phyloP scores from a whole-genome alignment of 2,888 invertebrate genomes.

The Heliconius hortense region DNA sequence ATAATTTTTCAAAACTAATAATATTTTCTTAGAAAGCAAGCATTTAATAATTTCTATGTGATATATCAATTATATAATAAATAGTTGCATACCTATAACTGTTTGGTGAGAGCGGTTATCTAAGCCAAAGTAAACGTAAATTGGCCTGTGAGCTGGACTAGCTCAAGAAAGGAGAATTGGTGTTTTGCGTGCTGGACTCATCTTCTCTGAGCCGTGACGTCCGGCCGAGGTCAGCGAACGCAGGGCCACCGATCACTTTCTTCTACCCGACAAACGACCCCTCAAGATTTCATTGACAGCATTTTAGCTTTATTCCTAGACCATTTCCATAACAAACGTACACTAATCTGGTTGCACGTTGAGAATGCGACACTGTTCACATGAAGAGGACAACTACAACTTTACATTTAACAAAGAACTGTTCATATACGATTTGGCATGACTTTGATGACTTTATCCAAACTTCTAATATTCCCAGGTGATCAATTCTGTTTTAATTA shows the following conservation, averaged over 20 bases:
- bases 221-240: slow-evolving; percentile 77
- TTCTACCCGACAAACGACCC: slow-evolving; percentile 70
- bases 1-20: not conserved
- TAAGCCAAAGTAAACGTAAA: not conserved
- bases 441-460: not conserved
- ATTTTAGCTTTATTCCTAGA: slow-evolving; percentile 44
- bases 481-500: slow-evolving; percentile 29
- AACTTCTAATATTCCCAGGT: not conserved
- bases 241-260: slow-evolving; percentile 71
- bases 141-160: not conserved
- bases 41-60: not conserved
- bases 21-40: not conserved
- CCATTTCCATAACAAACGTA: slow-evolving; percentile 11
- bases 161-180: slow-evolving; percentile 3
- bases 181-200: slow-evolving; percentile 54
- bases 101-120: not conserved
- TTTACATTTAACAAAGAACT: slow-evolving; percentile 17
- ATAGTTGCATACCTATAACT: slow-evolving; percentile 6
- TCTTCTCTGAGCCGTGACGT: slow-evolving; percentile 75
- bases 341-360: not conserved
- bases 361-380: slow-evolving; percentile 23
- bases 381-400: slow-evolving; percentile 18
- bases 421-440: not conserved
- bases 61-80: not conserved
- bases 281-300: slow-evolving; percentile 70